A percentile compares a stretch with the other conserved stretches of the same genome.
phyloP scores from a whole-genome alignment of 2,888 invertebrate species.

The Synanthedon andrenaeformis region DNA sequence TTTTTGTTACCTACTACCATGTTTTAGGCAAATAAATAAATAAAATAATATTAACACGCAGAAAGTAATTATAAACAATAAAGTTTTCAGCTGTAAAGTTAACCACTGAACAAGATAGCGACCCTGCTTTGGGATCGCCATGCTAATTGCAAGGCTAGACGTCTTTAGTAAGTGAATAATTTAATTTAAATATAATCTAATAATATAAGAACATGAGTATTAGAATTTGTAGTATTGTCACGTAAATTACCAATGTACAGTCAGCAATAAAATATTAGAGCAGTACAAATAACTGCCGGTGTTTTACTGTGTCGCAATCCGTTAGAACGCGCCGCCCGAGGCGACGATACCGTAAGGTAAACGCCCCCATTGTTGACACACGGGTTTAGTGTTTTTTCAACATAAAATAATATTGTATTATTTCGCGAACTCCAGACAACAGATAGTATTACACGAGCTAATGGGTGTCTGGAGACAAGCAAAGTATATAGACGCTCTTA shows the following conservation, averaged over 20 bases:
- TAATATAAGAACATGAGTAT: no score
- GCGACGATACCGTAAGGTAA: constrained; percentile 1
- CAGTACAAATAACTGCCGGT: constrained; percentile 2
- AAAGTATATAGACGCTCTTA: no score
- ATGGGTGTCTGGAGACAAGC: background rate
- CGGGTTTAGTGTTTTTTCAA: constrained; percentile 1
- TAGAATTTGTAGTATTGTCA: background rate
- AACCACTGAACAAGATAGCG: no score
- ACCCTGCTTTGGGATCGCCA: no score
- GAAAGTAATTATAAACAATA: no score
- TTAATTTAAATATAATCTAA: no score
- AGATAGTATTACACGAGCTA: background rate
- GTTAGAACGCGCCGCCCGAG: background rate
- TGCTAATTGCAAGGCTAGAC: no score
- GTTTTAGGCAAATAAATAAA: no score
- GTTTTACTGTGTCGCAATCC: constrained; percentile 1
- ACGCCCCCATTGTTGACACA: constrained; percentile 1
- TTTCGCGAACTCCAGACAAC: background rate
- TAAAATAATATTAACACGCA: no score
- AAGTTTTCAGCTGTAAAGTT: no score
- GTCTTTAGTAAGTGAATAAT: no score
- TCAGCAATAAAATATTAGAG: constrained; percentile 1
- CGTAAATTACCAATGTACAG: background rate
- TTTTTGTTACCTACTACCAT: no score
- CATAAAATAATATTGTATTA: background rate